These are phyloP conservation scores for Mareca penelope DNA, from an alignment of 2,797 vertebrate species.

Conservation along the genomic window DNA sequence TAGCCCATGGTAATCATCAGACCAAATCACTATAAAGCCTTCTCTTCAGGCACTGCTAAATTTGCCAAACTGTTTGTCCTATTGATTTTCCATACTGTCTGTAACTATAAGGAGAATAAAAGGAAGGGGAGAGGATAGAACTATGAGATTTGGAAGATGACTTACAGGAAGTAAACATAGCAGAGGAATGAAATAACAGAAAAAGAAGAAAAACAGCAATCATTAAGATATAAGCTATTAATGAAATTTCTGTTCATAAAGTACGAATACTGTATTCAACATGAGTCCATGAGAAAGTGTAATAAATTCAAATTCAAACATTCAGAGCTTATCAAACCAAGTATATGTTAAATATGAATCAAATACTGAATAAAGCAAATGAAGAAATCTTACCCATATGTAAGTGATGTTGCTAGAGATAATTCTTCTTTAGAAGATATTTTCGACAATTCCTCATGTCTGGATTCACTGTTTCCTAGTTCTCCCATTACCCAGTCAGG, in stretches of 20 bases:
- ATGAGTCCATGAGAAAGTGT: neutral
- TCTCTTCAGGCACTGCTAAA: neutral
- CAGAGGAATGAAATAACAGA: neutral
- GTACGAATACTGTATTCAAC: neutral
- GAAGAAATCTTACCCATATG: conserved; percentile 52
- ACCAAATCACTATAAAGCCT: neutral
- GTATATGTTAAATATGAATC: neutral
- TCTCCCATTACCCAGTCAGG: conserved; percentile 88
- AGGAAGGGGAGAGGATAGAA: neutral
- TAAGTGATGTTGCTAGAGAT: neutral
- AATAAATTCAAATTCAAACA: neutral
- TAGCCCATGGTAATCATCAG: neutral
- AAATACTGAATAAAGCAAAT: neutral
- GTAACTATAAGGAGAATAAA: neutral
- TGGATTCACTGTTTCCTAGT: conserved; percentile 63
- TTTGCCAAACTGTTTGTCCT: neutral
- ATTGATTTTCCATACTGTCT: neutral
- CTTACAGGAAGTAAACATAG: neutral
- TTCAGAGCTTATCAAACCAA: neutral
- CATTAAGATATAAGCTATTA: neutral
- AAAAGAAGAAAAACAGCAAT: neutral
- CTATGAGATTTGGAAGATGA: neutral
- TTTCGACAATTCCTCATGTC: conserved; percentile 39
- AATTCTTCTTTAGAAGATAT: conserved; percentile 48
- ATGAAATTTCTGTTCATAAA: neutral